Evolutionary conservation across 2,888 invertebrate species (phyloP).

Genomic region (Stictocephala bisonia): DNA sequence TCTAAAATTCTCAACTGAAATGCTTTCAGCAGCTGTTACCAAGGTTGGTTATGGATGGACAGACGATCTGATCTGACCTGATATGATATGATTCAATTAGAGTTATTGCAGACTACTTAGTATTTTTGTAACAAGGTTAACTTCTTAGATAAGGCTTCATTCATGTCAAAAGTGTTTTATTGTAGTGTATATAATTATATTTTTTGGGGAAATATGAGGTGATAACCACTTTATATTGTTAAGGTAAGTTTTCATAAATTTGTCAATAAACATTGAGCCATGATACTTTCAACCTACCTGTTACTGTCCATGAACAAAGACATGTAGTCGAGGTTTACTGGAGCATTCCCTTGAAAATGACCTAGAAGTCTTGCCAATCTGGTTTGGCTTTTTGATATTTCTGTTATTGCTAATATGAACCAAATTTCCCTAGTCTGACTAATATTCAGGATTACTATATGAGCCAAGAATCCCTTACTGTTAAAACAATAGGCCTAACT

Average conservation of each 20-base stretch:
- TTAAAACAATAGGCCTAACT: too few species aligned
- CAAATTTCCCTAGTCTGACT: too few species aligned
- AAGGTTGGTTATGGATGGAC: too few species aligned
- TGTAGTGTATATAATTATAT: neutral
- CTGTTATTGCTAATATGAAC: too few species aligned
- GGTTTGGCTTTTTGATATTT: too few species aligned
- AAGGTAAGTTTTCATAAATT: neutral
- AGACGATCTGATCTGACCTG: neutral
- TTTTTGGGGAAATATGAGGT: neutral
- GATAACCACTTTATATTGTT: neutral
- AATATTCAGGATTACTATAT: too few species aligned
- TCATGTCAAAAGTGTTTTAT: neutral
- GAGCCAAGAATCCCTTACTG: too few species aligned
- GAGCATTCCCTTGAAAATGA: neutral
- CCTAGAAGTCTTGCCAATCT: neutral
- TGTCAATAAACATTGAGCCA: neutral
- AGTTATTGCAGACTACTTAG: neutral
- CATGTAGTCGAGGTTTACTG: neutral
- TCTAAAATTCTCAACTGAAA: too few species aligned
- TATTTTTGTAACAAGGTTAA: too few species aligned
- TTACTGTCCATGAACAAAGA: neutral
- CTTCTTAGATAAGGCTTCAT: too few species aligned
- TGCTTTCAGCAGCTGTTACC: too few species aligned
- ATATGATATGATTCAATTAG: neutral
- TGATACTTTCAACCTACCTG: neutral